Evolutionary conservation across 2,888 invertebrate species (phyloP).

Genomic region (Beris morrisii): DNA sequence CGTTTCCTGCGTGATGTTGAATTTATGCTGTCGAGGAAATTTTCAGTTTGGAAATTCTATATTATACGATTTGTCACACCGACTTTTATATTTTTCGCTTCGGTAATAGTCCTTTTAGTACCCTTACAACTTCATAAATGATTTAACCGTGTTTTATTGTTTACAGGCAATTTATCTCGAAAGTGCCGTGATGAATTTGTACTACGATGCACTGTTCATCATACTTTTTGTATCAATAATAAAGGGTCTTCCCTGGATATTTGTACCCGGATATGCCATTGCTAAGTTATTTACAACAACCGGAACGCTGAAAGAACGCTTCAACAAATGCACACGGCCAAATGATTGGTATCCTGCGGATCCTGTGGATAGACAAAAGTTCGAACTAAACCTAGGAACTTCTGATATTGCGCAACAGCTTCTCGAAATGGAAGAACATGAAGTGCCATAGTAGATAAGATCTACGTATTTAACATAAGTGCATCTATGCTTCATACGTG

Average conservation of each 20-base stretch:
- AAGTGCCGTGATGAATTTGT: neutral
- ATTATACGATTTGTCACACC: slow-evolving; percentile 71
- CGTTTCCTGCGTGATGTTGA: slow-evolving; percentile 39
- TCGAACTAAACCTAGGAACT: slow-evolving; percentile 48
- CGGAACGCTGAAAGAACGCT: slow-evolving; percentile 45
- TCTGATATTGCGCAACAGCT: slow-evolving; percentile 50
- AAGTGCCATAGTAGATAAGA: neutral
- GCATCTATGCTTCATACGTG: no score
- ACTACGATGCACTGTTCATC: neutral
- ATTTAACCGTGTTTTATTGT: neutral
- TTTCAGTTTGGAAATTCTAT: slow-evolving; percentile 36
- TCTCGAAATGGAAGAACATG: slow-evolving; percentile 39
- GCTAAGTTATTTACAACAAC: slow-evolving; percentile 45
- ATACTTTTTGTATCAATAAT: neutral
- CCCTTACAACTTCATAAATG: no score
- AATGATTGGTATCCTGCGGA: slow-evolving; percentile 54
- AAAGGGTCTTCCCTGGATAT: slow-evolving; percentile 46
- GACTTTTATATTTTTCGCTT: slow-evolving; percentile 57
- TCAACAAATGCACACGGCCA: slow-evolving; percentile 47
- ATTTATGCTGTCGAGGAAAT: slow-evolving; percentile 36
- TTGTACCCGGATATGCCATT: slow-evolving; percentile 48
- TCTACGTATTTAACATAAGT: no score
- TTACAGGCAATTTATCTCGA: neutral
- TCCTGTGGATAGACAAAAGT: slow-evolving; percentile 47
- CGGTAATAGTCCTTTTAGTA: slow-evolving; percentile 41